Evolutionary conservation across 2,888 invertebrate genomes (phyloP).

Genomic region (Gryllus longicercus): DNA sequence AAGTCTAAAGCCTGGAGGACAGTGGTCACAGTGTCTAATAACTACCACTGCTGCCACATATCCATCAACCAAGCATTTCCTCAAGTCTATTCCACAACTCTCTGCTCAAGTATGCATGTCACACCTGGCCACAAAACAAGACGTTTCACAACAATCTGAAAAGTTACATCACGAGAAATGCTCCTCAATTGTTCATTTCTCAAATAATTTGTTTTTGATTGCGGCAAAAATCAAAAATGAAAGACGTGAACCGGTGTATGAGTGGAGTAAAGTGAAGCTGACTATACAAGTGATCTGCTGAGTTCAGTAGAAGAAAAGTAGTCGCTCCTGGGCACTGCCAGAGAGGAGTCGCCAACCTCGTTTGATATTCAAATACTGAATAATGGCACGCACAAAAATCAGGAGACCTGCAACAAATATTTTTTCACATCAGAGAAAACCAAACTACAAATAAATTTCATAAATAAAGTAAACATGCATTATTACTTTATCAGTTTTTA

Average conservation of each 20-base stretch:
- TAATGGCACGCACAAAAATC: conserved; percentile 81
- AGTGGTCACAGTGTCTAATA: too few species aligned
- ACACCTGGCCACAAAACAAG: too few species aligned
- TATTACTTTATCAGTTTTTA: too few species aligned
- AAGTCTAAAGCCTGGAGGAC: too few species aligned
- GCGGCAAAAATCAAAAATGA: not conserved
- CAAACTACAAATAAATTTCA: not conserved
- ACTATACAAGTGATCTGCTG: not conserved
- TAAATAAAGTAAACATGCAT: too few species aligned
- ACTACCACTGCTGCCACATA: too few species aligned
- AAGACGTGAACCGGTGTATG: conserved; percentile 1
- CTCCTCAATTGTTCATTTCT: not conserved
- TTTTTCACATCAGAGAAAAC: not conserved
- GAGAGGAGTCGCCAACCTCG: conserved; percentile 83
- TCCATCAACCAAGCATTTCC: too few species aligned
- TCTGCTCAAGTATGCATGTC: too few species aligned
- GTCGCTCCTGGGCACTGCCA: conserved; percentile 79
- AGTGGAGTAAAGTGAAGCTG: not conserved
- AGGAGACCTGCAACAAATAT: conserved; percentile 61
- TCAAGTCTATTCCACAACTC: too few species aligned
- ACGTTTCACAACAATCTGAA: too few species aligned
- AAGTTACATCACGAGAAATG: too few species aligned
- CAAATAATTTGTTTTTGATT: not conserved
- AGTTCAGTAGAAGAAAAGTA: conserved; percentile 78
- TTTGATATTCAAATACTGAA: conserved; percentile 85